Conservation (phyloP, 2,888 invertebrate species). For the Nebria salina region DNA sequence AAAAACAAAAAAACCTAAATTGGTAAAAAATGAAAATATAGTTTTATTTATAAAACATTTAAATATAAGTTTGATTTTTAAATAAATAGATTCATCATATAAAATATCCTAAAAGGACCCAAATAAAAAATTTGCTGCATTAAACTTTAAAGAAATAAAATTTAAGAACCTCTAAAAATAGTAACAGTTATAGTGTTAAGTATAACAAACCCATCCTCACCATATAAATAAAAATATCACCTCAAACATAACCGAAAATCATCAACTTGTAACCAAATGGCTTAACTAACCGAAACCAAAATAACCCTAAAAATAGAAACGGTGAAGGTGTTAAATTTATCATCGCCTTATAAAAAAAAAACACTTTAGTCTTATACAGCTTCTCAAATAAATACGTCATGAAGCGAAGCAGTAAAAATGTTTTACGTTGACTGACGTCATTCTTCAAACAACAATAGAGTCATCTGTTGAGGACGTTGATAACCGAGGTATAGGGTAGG, state of each 20-base stretch:
- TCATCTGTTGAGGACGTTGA: slow-evolving; percentile 1
- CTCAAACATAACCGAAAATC: neutral
- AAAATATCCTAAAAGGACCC: neutral
- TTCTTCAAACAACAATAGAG: neutral
- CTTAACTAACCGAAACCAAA: neutral
- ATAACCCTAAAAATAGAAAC: neutral
- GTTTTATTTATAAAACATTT: too few species aligned
- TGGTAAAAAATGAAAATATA: too few species aligned
- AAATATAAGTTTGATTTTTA: too few species aligned
- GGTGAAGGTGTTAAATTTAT: neutral
- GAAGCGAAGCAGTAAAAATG: neutral
- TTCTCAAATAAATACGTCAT: neutral
- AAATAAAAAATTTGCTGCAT: neutral
- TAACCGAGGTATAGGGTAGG: neutral
- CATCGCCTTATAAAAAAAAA: neutral
- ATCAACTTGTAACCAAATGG: neutral
- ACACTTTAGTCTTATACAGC: neutral
- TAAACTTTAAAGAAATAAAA: neutral
- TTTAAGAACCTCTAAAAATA: neutral
- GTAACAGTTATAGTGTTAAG: neutral
- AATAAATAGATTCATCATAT: too few species aligned
- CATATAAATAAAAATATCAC: neutral
- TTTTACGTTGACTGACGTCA: neutral
- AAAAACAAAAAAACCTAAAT: too few species aligned
- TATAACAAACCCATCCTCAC: neutral